Conservation (phyloP, 2,797 vertebrate species). For the Xenops minutus region DNA sequence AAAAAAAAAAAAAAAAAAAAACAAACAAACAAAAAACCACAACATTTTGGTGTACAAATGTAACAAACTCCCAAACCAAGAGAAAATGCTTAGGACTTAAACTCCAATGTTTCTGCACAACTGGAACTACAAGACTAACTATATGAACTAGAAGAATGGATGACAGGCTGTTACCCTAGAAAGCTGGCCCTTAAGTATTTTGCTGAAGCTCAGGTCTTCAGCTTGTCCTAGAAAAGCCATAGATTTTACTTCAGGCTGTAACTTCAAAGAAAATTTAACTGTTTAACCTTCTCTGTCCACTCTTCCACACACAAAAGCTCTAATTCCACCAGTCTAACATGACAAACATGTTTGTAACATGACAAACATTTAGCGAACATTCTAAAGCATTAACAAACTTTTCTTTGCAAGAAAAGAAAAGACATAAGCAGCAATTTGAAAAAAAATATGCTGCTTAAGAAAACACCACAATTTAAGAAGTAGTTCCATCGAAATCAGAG, state of each 20-base stretch:
- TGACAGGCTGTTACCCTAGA: background rate
- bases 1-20: background rate
- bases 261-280: background rate
- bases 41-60: background rate
- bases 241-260: background rate
- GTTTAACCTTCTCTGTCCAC: background rate
- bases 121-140: background rate
- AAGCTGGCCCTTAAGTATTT: background rate
- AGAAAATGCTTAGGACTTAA: background rate
- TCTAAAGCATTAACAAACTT: background rate
- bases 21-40: fast-evolving
- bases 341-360: background rate
- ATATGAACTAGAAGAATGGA: background rate
- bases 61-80: background rate
- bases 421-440: background rate
- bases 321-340: background rate
- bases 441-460: background rate
- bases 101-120: background rate
- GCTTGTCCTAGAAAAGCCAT: background rate
- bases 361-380: background rate
- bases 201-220: background rate
- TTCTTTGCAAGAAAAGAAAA: background rate
- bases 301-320: background rate
- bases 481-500: background rate
- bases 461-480: background rate